Percentiles rank a stretch among this genome's conserved stretches.
Conservation (phyloP, 2,888 invertebrate species). For the Drosophila testacea region DNA sequence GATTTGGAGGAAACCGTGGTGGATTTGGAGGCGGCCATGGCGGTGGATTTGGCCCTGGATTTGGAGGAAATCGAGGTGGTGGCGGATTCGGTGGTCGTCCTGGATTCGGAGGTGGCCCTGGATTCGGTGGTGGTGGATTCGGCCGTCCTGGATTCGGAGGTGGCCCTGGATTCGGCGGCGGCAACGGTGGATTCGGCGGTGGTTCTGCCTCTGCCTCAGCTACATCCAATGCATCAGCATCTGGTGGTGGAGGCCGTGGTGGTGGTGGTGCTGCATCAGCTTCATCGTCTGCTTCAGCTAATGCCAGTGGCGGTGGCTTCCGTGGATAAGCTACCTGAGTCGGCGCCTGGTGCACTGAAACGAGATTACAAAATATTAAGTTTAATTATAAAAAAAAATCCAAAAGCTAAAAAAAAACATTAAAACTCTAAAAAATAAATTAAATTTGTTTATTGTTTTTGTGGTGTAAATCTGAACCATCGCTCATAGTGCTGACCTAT, state of each 20-base stretch:
- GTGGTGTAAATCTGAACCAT: conserved; percentile 1
- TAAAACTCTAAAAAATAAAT: conserved; percentile 10
- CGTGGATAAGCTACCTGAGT: conserved; percentile 19
- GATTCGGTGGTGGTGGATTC: background rate
- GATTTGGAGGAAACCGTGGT: too few species aligned
- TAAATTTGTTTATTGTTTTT: conserved; percentile 3
- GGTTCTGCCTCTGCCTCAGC: conserved; percentile 21
- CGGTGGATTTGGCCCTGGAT: background rate
- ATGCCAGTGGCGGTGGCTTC: conserved; percentile 26
- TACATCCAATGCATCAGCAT: conserved; percentile 24
- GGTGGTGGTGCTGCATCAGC: conserved; percentile 33
- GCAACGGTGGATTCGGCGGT: conserved; percentile 14
- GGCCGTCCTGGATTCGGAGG: background rate
- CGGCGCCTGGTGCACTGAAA: conserved; percentile 14
- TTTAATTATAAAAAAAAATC: conserved; percentile 25
- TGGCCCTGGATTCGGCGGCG: too few species aligned
- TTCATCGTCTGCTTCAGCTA: conserved; percentile 27
- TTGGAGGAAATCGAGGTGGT: too few species aligned
- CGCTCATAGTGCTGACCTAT: background rate
- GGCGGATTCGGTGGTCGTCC: too few species aligned
- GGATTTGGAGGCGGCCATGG: conserved; percentile 11
- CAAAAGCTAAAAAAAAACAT: conserved; percentile 25
- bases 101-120: too few species aligned
- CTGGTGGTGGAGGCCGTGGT: conserved; percentile 29
- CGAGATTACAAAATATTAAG: conserved; percentile 34